These are phyloP conservation scores for Garra rufa DNA, from an alignment of 2,113 vertebrate species.

Conservation along the genomic window DNA sequence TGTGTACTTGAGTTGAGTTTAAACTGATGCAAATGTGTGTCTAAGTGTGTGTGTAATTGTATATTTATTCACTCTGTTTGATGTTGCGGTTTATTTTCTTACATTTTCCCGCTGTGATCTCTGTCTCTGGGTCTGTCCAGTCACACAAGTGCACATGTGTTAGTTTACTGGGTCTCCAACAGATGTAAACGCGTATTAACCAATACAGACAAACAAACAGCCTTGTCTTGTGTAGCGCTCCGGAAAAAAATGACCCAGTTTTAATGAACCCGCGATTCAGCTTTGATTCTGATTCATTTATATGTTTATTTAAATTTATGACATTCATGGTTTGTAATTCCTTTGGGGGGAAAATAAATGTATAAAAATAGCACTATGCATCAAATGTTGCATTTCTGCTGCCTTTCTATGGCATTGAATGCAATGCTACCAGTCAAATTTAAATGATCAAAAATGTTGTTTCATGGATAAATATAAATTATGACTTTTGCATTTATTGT, in stretches of 20 bases:
- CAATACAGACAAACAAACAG: constrained; percentile 3
- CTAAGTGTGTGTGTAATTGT: not conserved
- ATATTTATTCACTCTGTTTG: not conserved
- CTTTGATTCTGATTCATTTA: not conserved
- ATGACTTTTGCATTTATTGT: not conserved
- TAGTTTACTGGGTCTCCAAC: not conserved
- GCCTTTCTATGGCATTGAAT: not conserved
- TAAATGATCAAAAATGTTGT: not conserved
- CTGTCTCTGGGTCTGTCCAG: not conserved
- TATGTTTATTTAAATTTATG: not conserved
- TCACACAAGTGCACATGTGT: not conserved
- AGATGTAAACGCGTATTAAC: not conserved
- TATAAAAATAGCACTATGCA: not conserved
- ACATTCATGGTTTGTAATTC: not conserved
- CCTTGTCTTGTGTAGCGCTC: not conserved
- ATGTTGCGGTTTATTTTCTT: not conserved
- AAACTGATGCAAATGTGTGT: not conserved
- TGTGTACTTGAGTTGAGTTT: not conserved
- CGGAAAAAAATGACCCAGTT: not conserved
- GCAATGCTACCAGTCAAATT: not conserved
- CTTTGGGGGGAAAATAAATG: not conserved
- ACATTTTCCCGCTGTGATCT: not conserved
- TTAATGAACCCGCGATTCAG: not conserved
- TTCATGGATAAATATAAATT: not conserved
- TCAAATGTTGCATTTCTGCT: not conserved